Evolutionary conservation across 1,140 invertebrate species (phyloP).

Genomic region (Cecropterus lyciades): DNA sequence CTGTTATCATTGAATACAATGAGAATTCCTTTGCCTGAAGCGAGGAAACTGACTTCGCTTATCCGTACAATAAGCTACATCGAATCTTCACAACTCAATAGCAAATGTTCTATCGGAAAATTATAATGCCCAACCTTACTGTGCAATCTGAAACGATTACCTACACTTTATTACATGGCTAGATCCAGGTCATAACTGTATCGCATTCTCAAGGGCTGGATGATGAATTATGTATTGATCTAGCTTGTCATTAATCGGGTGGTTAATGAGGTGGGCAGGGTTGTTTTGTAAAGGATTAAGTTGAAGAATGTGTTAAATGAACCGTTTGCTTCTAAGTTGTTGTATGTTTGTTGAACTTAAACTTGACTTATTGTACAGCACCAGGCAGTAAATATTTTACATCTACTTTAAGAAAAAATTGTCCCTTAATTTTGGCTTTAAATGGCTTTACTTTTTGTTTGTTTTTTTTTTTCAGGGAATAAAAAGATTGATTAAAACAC

Average conservation of each 20-base stretch:
- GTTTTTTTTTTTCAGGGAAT: too few relatives aligned
- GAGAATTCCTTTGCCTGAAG: slow-evolving; percentile 14
- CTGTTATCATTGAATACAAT: slow-evolving; percentile 30
- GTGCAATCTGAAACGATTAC: slow-evolving; percentile 27
- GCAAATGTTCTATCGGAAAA: slow-evolving; percentile 17
- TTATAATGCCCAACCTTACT: slow-evolving; percentile 23
- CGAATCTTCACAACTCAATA: slow-evolving; percentile 24
- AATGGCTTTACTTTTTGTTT: too few relatives aligned
- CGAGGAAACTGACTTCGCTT: slow-evolving; percentile 14
- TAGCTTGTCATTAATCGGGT: slow-evolving; percentile 16
- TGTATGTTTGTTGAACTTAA: slow-evolving; percentile 6
- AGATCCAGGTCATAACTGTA: slow-evolving; percentile 32
- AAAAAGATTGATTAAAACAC: too few relatives aligned
- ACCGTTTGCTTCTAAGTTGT: slow-evolving; percentile 3
- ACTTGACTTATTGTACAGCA: not conserved
- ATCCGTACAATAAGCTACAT: slow-evolving; percentile 18
- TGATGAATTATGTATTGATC: slow-evolving; percentile 30
- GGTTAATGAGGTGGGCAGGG: slow-evolving; percentile 20
- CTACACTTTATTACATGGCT: slow-evolving; percentile 21
- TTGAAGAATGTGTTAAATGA: slow-evolving; percentile 23
- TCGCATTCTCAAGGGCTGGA: slow-evolving; percentile 28
- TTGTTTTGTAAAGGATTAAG: slow-evolving; percentile 17
- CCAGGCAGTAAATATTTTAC: too few relatives aligned
- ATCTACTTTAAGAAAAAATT: too few relatives aligned
- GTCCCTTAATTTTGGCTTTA: too few relatives aligned